phyloP scores from a whole-genome alignment of 2,888 invertebrate species.

The Doris montereyensis region DNA sequence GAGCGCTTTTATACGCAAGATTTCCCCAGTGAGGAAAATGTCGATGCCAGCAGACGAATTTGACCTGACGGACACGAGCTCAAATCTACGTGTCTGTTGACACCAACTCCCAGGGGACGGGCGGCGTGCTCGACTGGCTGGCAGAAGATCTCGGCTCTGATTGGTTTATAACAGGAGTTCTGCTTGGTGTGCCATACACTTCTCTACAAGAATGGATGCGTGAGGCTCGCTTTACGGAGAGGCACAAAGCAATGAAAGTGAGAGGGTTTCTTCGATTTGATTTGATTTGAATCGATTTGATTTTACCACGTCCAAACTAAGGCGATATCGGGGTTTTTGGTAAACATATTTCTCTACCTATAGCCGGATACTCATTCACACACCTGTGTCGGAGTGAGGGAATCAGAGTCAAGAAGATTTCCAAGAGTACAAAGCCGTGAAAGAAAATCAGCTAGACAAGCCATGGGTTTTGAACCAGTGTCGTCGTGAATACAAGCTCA shows the following conservation, averaged over 20 bases:
- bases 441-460: no score
- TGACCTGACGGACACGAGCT: neutral
- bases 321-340: no score
- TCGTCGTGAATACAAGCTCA: no score
- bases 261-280: neutral
- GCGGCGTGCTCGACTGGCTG: conserved; percentile 42
- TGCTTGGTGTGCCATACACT: conserved; percentile 46
- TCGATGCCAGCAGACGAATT: neutral
- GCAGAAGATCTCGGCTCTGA: conserved; percentile 42
- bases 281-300: no score
- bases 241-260: conserved; percentile 45
- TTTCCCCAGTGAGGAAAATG: neutral
- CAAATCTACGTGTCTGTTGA: neutral
- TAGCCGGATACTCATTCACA: no score
- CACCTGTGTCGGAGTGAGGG: no score
- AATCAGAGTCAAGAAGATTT: no score
- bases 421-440: no score
- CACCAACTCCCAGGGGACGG: neutral
- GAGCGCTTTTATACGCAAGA: neutral
- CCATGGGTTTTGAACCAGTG: no score
- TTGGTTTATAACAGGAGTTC: conserved; percentile 47
- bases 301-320: no score
- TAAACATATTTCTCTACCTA: no score
- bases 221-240: neutral
- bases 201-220: conserved; percentile 36